Conservation (phyloP, 2,888 invertebrate genomes). For the Melinopterus prodromus region DNA sequence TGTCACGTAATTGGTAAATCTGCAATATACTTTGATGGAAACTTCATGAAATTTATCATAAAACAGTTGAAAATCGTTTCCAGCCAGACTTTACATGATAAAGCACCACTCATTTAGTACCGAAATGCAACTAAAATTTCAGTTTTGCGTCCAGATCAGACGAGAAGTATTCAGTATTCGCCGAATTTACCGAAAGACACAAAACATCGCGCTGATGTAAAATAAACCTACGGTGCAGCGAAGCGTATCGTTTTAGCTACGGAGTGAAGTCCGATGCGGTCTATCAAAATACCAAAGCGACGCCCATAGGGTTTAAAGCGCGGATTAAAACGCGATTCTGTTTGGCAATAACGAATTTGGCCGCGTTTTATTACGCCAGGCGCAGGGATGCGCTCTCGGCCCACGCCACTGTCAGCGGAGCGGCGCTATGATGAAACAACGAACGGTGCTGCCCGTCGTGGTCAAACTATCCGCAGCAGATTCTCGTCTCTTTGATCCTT, state of each 20-base stretch:
- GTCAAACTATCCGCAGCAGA: neutral
- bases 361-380: neutral
- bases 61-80: too few species aligned
- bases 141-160: too few species aligned
- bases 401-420: neutral
- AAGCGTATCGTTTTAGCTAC: neutral
- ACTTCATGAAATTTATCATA: too few species aligned
- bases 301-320: neutral
- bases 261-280: neutral
- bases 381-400: too few species aligned
- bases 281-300: neutral
- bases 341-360: neutral
- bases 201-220: neutral
- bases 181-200: neutral
- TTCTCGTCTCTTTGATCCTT: neutral
- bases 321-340: neutral
- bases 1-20: too few species aligned
- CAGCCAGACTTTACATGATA: too few species aligned
- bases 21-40: too few species aligned
- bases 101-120: too few species aligned
- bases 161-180: too few species aligned
- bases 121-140: too few species aligned
- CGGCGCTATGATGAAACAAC: neutral
- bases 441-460: neutral
- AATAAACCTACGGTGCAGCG: neutral